A percentile compares a stretch with the other conserved stretches of the same genome.
Evolutionary conservation across 2,113 vertebrate genomes (phyloP).

Genomic region (Carettochelys insculpta): DNA sequence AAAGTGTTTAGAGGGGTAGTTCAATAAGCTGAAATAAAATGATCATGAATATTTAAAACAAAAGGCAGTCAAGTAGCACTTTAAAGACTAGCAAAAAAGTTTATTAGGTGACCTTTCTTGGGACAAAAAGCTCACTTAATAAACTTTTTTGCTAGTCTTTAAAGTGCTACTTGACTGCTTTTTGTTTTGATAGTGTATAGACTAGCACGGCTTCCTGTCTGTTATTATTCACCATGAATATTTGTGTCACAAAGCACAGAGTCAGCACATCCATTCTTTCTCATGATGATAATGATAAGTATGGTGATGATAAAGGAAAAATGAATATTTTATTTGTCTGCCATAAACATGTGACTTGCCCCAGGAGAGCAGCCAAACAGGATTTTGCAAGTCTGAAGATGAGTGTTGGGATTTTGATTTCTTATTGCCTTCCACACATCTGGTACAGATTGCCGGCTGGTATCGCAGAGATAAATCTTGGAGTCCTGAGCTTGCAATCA

Average conservation of each 20-base stretch:
- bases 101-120: no score
- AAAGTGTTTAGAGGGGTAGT: background rate
- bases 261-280: background rate
- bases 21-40: background rate
- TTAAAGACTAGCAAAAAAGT: no score
- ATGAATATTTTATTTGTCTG: background rate
- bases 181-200: no score
- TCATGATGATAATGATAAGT: background rate
- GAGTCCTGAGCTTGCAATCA: background rate
- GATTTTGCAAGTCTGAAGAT: background rate
- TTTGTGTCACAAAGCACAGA: background rate
- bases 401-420: background rate
- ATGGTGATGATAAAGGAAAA: background rate
- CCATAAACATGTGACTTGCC: background rate
- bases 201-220: no score
- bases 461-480: background rate
- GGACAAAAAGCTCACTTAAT: no score
- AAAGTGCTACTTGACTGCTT: no score
- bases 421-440: background rate
- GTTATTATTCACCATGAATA: no score
- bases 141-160: no score
- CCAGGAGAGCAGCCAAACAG: background rate
- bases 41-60: no score
- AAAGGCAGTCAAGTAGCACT: no score
- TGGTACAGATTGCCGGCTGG: background rate